A percentile compares a stretch with the other conserved stretches of the same genome.
Evolutionary conservation across 2,113 vertebrate genomes (phyloP).

Genomic region (Strigops habroptila): DNA sequence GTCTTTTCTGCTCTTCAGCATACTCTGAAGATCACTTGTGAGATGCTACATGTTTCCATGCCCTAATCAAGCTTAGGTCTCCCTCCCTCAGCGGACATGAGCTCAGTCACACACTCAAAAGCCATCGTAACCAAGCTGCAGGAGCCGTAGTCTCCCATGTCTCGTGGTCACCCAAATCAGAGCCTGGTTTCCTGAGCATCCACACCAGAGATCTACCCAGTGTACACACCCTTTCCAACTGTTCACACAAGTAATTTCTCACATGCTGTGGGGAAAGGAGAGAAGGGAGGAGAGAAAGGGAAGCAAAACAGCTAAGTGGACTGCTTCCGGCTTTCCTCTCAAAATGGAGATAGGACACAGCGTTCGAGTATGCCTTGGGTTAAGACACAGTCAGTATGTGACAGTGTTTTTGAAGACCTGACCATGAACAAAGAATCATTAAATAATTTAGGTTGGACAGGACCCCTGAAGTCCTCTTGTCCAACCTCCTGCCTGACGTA

Average conservation of each 20-base stretch:
- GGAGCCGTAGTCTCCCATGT: fast-evolving
- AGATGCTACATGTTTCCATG: neutral
- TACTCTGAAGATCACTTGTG: neutral
- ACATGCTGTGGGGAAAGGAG: neutral
- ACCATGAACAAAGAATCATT: neutral
- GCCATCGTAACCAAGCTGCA: neutral
- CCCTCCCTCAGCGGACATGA: neutral
- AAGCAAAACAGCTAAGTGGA: neutral
- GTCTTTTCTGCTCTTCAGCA: neutral
- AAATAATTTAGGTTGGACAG: neutral
- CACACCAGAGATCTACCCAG: neutral
- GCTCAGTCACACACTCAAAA: neutral
- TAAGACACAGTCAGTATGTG: neutral
- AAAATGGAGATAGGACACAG: neutral
- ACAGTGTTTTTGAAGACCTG: neutral
- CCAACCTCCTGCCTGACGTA: neutral
- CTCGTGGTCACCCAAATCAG: neutral
- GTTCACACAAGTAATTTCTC: neutral
- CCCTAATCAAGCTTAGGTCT: neutral
- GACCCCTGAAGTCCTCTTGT: neutral
- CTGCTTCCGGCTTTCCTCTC: neutral
- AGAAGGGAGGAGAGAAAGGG: neutral
- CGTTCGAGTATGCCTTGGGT: neutral
- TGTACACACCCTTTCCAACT: neutral
- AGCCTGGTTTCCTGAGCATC: neutral